phyloP scores from a whole-genome alignment of 2,113 vertebrate genomes.

The Lasiurus borealis region DNA sequence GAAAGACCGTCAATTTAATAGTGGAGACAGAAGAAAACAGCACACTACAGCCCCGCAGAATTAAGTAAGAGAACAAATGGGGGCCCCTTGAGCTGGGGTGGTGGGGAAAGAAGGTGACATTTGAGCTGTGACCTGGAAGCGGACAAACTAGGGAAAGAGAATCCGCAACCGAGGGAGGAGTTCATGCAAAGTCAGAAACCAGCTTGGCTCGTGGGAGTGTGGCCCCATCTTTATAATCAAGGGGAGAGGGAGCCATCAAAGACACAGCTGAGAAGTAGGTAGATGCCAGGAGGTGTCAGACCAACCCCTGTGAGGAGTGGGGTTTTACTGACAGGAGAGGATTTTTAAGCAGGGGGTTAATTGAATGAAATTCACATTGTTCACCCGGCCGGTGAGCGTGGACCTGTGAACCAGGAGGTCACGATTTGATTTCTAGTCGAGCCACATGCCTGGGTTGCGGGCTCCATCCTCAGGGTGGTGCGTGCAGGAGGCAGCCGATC shows the following conservation, averaged over 20 bases:
- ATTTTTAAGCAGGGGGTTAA: neutral
- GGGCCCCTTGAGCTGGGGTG: too few relatives aligned
- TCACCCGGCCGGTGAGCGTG: neutral
- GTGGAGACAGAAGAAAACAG: neutral
- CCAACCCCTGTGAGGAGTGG: neutral
- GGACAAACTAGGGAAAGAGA: neutral
- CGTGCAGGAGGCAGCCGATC: too few relatives aligned
- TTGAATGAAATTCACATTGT: neutral
- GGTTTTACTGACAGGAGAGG: neutral
- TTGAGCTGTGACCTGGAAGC: neutral
- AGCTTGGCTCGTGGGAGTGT: neutral
- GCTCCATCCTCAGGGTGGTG: too few relatives aligned
- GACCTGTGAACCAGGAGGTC: too few relatives aligned
- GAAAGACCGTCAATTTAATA: neutral
- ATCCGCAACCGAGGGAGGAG: neutral
- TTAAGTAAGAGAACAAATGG: neutral
- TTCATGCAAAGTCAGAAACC: neutral
- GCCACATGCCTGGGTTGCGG: too few relatives aligned
- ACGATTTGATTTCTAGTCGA: too few relatives aligned
- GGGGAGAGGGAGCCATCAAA: neutral
- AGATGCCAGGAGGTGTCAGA: fast-evolving
- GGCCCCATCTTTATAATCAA: neutral
- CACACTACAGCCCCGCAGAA: neutral
- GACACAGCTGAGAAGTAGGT: neutral
- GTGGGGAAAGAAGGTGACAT: neutral